These are phyloP conservation scores for Pseudachorutes palmiensis DNA, from an alignment of 1,140 invertebrate genomes.

Conservation along the genomic window DNA sequence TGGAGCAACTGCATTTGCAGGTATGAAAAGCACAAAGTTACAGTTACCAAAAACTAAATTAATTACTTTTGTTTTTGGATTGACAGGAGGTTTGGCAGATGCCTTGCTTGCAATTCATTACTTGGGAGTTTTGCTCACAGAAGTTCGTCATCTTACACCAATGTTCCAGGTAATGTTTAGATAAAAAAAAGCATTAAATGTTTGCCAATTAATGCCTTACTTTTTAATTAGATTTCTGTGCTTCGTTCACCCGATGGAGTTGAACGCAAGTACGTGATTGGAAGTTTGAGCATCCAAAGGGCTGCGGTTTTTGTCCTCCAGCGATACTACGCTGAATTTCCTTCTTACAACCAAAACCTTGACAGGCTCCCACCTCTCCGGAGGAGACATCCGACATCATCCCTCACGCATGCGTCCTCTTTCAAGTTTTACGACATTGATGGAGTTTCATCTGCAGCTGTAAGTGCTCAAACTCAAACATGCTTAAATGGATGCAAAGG, in stretches of 20 bases:
- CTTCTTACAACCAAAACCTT: slow-evolving; percentile 92
- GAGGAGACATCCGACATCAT: slow-evolving; percentile 34
- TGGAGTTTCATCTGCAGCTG: slow-evolving; percentile 59
- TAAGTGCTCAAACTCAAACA: too few species aligned
- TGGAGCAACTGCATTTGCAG: slow-evolving; percentile 35
- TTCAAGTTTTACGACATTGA: slow-evolving; percentile 98
- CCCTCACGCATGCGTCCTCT: slow-evolving; percentile 31
- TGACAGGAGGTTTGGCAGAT: slow-evolving; percentile 47
- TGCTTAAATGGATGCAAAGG: too few species aligned
- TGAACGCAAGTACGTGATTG: slow-evolving; percentile 62
- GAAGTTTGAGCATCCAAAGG: slow-evolving; percentile 86
- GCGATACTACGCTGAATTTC: slow-evolving; percentile 92
- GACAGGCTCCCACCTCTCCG: slow-evolving; percentile 73
- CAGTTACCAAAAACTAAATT: too few species aligned
- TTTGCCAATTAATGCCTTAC: background rate
- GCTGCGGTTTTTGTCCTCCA: slow-evolving; percentile 89
- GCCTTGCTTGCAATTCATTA: slow-evolving; percentile 95
- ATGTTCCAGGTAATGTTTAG: slow-evolving; percentile 65
- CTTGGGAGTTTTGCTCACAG: slow-evolving; percentile 81
- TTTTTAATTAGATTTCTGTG: slow-evolving; percentile 44
- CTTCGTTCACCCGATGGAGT: slow-evolving; percentile 89
- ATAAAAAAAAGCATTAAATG: slow-evolving; percentile 4
- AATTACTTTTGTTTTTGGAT: background rate
- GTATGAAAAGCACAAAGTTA: too few species aligned
- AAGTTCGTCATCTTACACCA: slow-evolving; percentile 82